These are phyloP conservation scores for Eptesicus fuscus DNA, from an alignment of 2,113 vertebrate species.

Conservation along the genomic window DNA sequence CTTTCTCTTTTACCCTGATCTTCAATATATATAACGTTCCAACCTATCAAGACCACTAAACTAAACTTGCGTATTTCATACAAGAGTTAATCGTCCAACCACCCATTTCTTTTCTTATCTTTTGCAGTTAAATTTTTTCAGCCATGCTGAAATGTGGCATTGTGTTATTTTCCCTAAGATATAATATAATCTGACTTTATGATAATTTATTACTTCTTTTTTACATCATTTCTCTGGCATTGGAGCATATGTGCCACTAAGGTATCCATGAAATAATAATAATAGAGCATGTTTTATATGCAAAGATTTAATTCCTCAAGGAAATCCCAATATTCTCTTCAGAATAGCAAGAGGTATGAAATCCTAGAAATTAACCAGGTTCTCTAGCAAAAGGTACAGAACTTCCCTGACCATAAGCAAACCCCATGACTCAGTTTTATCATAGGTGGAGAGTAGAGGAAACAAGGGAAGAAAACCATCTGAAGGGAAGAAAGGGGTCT, in stretches of 20 bases:
- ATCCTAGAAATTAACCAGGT: background rate
- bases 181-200: background rate
- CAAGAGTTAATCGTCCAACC: background rate
- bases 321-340: background rate
- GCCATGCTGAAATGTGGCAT: background rate
- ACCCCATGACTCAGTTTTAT: background rate
- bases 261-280: background rate
- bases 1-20: background rate
- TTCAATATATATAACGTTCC: conserved; percentile 7
- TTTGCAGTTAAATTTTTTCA: background rate
- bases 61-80: background rate
- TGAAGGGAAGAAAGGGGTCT: background rate
- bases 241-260: background rate
- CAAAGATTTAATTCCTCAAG: background rate
- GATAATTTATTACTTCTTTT: background rate
- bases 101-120: background rate
- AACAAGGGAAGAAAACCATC: background rate
- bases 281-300: background rate
- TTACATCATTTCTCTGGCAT: background rate
- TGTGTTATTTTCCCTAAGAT: background rate
- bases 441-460: background rate
- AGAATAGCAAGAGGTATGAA: background rate
- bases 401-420: background rate
- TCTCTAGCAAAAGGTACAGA: background rate
- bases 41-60: background rate